phyloP scores from a whole-genome alignment of 2,797 vertebrate genomes.

The Acanthurus tractus region DNA sequence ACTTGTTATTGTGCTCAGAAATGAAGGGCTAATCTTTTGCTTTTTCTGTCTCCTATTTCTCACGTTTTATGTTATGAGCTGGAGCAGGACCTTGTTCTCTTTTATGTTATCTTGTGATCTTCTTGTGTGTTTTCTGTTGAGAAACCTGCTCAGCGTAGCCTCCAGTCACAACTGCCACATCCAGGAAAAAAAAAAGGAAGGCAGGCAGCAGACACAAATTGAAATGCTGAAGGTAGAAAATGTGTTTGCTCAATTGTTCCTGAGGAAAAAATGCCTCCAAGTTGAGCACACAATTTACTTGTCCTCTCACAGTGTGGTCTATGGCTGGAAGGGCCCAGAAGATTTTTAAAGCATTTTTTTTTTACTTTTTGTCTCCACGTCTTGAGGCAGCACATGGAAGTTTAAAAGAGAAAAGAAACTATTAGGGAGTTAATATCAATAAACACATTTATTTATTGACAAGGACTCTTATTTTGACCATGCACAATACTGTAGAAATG shows the following conservation, averaged over 20 bases:
- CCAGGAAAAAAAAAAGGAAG: constrained; percentile 22
- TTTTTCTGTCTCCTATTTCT: constrained; percentile 22
- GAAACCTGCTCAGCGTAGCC: constrained; percentile 65
- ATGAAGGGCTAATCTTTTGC: constrained; percentile 40
- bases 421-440: constrained; percentile 67
- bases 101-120: constrained; percentile 62
- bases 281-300: constrained; percentile 6
- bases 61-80: constrained; percentile 25
- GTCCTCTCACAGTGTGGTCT: constrained; percentile 15
- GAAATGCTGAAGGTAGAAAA: constrained; percentile 27
- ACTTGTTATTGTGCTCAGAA: constrained; percentile 13
- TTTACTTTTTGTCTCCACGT: constrained; percentile 37
- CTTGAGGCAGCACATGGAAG: not conserved
- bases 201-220: constrained; percentile 35
- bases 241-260: constrained; percentile 48
- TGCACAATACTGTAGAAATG: constrained; percentile 54
- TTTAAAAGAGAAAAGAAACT: constrained; percentile 6
- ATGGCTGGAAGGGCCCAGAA: constrained; percentile 19
- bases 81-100: constrained; percentile 41
- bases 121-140: constrained; percentile 56
- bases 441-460: constrained; percentile 83
- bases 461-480: constrained; percentile 49
- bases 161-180: constrained; percentile 68
- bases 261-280: constrained; percentile 7
- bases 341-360: constrained; percentile 36